A percentile compares a stretch with the other conserved stretches of the same genome.
phyloP scores from a whole-genome alignment of 37 sponge, comb jelly and placozoan genomes.

The Chondrosia reniformis region DNA sequence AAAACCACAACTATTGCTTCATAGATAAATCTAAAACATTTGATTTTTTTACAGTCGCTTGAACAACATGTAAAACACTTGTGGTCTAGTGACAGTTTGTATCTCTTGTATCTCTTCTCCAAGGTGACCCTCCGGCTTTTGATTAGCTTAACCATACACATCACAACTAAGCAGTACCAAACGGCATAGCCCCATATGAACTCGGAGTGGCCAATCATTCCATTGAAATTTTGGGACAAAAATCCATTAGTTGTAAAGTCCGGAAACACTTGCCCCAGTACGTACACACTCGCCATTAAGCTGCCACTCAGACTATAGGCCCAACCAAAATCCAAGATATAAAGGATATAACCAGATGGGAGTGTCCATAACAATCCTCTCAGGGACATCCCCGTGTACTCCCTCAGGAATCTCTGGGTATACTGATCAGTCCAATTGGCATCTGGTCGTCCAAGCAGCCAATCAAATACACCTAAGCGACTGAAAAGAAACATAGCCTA shows the following conservation, averaged over 20 bases:
- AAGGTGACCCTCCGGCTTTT: background rate
- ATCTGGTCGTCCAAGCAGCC: conserved; percentile 66
- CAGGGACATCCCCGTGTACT: conserved; percentile 80
- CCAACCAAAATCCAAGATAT: conserved; percentile 77
- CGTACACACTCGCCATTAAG: conserved; percentile 64
- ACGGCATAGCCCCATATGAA: conserved; percentile 61
- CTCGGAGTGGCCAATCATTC: conserved; percentile 35
- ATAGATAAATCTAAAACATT: background rate
- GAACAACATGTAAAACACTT: conserved; percentile 5
- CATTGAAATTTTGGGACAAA: conserved; percentile 7
- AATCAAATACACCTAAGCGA: conserved; percentile 69
- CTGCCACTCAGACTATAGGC: conserved; percentile 78
- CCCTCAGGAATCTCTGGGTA: conserved; percentile 39
- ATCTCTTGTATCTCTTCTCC: conserved; percentile 2
- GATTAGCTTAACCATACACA: conserved; percentile 41
- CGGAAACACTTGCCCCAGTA: conserved; percentile 20
- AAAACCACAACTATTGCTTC: conserved; percentile 31
- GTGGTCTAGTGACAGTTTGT: background rate
- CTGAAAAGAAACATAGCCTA: conserved; percentile 22
- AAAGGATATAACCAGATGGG: conserved; percentile 79
- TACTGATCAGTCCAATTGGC: conserved; percentile 27
- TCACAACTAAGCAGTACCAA: conserved; percentile 57
- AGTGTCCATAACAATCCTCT: conserved; percentile 76
- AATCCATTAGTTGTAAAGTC: background rate
- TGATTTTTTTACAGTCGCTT: background rate